phyloP scores from a whole-genome alignment of 2,113 vertebrate species.

The Asarcornis scutulata region DNA sequence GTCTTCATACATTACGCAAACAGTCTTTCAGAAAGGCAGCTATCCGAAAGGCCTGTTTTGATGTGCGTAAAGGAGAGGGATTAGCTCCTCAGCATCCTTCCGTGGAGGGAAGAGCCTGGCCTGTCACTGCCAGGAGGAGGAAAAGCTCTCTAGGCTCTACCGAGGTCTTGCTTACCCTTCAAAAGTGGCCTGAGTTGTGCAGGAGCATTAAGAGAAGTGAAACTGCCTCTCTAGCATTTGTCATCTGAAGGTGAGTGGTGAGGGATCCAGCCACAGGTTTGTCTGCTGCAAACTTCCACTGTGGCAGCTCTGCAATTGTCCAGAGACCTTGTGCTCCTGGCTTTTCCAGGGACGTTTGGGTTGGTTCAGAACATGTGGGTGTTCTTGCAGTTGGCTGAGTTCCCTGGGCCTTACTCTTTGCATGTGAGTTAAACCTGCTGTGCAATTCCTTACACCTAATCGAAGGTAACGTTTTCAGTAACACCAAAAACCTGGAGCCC shows the following conservation, averaged over 20 bases:
- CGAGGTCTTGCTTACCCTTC: background rate
- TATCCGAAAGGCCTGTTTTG: background rate
- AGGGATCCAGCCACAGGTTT: too few relatives aligned
- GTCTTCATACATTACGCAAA: constrained; percentile 66
- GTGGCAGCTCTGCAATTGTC: too few relatives aligned
- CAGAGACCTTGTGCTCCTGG: too few relatives aligned
- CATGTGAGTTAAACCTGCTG: background rate
- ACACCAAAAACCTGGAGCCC: background rate
- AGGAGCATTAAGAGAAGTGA: background rate
- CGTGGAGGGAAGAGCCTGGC: background rate
- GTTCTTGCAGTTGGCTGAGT: background rate
- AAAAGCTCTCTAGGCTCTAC: background rate
- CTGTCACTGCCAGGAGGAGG: background rate
- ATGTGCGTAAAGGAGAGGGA: background rate
- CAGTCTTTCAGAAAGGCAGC: constrained; percentile 37
- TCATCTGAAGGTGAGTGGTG: too few relatives aligned
- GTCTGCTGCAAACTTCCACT: too few relatives aligned
- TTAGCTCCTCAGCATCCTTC: background rate
- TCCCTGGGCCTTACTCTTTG: background rate
- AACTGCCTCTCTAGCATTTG: background rate
- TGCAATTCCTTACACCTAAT: background rate
- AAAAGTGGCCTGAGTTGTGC: background rate
- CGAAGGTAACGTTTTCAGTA: background rate
- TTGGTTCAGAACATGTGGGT: too few relatives aligned
- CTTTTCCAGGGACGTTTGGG: too few relatives aligned